phyloP scores from a whole-genome alignment of 2,888 invertebrate species.

The Pollenia labialis region DNA sequence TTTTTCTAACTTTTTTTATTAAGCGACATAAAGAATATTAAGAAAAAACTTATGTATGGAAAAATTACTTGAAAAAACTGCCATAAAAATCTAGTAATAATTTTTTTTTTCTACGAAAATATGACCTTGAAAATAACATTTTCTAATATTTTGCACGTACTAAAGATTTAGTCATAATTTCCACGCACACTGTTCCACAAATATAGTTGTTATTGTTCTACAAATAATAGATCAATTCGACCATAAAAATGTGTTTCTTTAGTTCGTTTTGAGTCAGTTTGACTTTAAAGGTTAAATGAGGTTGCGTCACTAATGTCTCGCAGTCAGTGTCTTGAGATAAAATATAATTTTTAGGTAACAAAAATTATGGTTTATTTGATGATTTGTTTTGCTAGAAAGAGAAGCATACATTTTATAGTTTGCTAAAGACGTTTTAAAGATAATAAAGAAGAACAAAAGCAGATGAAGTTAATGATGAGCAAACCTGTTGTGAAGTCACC shows the following conservation, averaged over 20 bases:
- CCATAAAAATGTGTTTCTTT: conserved; percentile 38
- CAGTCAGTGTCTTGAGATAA: conserved; percentile 44
- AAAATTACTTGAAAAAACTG: conserved; percentile 5
- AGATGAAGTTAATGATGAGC: conserved; percentile 42
- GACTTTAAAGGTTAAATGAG: conserved; percentile 45
- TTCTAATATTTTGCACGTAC: conserved; percentile 70
- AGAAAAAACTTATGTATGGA: neutral
- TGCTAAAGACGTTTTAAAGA: conserved; percentile 18
- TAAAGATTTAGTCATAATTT: conserved; percentile 48
- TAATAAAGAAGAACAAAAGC: conserved; percentile 46
- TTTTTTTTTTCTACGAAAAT: conserved; percentile 59
- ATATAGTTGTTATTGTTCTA: conserved; percentile 3
- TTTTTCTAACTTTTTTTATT: conserved; percentile 68
- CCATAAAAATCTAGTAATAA: conserved; percentile 1
- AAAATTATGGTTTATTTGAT: conserved; percentile 37
- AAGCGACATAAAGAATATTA: conserved; percentile 13
- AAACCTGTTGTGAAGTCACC: conserved; percentile 73
- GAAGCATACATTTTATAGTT: neutral
- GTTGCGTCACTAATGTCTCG: conserved; percentile 67
- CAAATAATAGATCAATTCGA: conserved; percentile 34
- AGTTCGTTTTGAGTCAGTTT: conserved; percentile 10
- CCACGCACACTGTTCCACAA: neutral
- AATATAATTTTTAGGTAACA: conserved; percentile 59
- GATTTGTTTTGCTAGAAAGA: conserved; percentile 26
- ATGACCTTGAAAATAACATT: conserved; percentile 72